Base-by-base conservation (phyloP, 2,888 invertebrate species). In the Muschampia staudingeri region DNA sequence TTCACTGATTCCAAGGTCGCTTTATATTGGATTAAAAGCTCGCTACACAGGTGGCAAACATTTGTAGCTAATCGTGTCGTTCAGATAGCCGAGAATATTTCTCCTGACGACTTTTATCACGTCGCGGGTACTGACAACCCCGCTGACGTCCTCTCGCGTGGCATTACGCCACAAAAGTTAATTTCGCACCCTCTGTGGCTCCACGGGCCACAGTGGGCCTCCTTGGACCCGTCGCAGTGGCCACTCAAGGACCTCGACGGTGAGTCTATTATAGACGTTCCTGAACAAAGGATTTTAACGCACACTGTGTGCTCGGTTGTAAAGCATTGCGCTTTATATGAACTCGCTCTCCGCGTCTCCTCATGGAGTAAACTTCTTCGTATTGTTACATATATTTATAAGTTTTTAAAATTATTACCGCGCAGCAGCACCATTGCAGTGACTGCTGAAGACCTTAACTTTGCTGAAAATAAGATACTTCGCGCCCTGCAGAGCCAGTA, bases 21-120 rank as follows among this genome's bases (percentile, higher is more conserved):
- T 1, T 79, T 85, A 9, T 56, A 52, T 56, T 84, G 85, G 84
- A 84, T 84, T 34, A 75, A 84, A 16, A 80, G 80, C 8, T 82
- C 79, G 2, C 83, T 84, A 14, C 78, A 72, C 40, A 69, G 81
- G 9, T 84, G 82, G 80, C 82, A 82, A 34, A 82, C 80, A 19
- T 85, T 84, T 70, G 81, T 85, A 11, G 69, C 82, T 5, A 73
- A 76, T 19, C 77, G 77, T 69, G 77, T 78, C 44, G 70, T 52
- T 52, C 44, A 78, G 19, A 70, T 78, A 48, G 12, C 70, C 11
- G 77, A 78, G 5, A 78, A 78, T 61, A 78, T 78, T 56, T 56
- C 78, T 30, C 34, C 78, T 40, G 42, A 61, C 19, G 37, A 78
- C 16, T 71, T 61, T 5, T 61, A 61, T 61, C 61, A 61, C 61